Base-by-base conservation (phyloP, 2,113 vertebrate genomes). In the Syngnathus scovelli region DNA sequence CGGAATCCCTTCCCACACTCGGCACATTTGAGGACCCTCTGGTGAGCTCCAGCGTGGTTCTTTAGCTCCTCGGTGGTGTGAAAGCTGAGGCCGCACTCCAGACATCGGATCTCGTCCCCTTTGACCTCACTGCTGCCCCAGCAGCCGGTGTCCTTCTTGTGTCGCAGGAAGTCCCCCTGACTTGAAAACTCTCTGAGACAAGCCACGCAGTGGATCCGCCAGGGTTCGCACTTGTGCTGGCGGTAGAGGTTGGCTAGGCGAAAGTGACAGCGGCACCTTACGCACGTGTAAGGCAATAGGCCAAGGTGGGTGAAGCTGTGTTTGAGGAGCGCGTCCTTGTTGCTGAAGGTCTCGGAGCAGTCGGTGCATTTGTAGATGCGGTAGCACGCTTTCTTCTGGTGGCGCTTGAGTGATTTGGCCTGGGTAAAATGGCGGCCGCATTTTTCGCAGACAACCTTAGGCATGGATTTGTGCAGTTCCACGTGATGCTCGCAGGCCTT, bases 1-100 rank as follows among this genome's bases (percentile, higher is more conserved):
- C 94, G 93, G 83, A 95, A 97, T 33, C 94, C 93, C 77, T 95
- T 96, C 11, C 93, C 92, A 0, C 95, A 95, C 55, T 95, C 93
- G 0, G 89, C 89, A 1, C 95, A 97, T 58, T 90, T 92, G 69
- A 95, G 92, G 64, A 95, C 92, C 43, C 94, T 91, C 87, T 96
- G 94, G 82, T 96, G 95, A 72, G 92, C 93, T 4, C 94, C 90
- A 2, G 91, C 90, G 19, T 96, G 95, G 71, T 93, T 92, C 70
- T 93, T 93, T 46, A 96, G 81, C 66, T 94, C 94, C 0, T 94
- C 94, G 0, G 86, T 75, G 3, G 86, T 92, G 64, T 89, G 87
- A 64, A 96, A 98, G 16, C 86, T 86, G 72, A 94, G 86, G 27
- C 93, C 93, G 0, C 95, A 96, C 85, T 95, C 93, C 0, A 93